Conservation (phyloP, 1,140 invertebrate genomes). For the Drosophila tropicalis region DNA sequence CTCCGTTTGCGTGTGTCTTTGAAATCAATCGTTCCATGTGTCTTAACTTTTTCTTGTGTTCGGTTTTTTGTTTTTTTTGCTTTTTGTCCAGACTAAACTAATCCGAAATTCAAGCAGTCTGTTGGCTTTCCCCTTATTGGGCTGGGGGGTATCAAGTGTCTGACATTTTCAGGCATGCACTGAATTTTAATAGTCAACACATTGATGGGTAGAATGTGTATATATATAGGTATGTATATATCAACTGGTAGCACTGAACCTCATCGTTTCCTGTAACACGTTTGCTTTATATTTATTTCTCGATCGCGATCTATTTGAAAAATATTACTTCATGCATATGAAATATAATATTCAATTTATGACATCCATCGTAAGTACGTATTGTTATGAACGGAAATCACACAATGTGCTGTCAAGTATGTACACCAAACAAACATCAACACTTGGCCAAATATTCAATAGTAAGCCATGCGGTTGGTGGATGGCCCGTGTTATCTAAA, state of each 20-base stretch:
- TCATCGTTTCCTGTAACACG: constrained; percentile 6
- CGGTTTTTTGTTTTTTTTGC: too few species aligned
- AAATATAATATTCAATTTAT: too few species aligned
- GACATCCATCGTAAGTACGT: too few species aligned
- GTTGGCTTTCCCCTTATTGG: constrained; percentile 33
- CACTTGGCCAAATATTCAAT: constrained; percentile 11
- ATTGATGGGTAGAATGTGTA: constrained; percentile 3
- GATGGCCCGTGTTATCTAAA: constrained; percentile 34
- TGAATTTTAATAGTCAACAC: constrained; percentile 52
- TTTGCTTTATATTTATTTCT: constrained; percentile 9
- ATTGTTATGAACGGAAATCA: neutral
- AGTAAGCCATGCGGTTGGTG: constrained; percentile 17
- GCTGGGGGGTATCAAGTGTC: constrained; percentile 56
- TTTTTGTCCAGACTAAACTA: neutral
- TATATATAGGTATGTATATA: neutral
- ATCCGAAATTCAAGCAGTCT: constrained; percentile 44
- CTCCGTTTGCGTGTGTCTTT: constrained; percentile 8
- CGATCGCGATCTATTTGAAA: neutral
- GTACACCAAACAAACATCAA: neutral
- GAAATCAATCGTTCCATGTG: constrained; percentile 20
- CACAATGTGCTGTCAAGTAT: neutral
- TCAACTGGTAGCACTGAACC: constrained; percentile 4
- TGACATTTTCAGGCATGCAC: constrained; percentile 59
- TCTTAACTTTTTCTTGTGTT: constrained; percentile 6
- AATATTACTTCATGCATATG: too few species aligned